These are phyloP conservation scores for Scaptomyza flava DNA, from an alignment of 2,888 invertebrate genomes.

Conservation along the genomic window DNA sequence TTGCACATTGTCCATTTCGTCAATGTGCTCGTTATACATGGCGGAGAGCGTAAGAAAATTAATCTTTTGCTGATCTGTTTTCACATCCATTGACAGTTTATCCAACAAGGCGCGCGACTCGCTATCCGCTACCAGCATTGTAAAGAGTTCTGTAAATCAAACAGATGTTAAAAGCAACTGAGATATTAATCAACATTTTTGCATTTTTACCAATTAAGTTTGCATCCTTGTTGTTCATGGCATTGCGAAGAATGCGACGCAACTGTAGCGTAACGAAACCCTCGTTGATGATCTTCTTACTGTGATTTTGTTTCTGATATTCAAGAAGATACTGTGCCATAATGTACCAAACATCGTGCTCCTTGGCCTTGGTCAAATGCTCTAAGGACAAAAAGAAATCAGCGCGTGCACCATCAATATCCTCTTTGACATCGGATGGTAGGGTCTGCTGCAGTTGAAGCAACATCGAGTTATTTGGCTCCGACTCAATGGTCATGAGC, in stretches of 20 bases:
- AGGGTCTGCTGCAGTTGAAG: conserved; percentile 60
- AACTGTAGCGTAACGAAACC: conserved; percentile 79
- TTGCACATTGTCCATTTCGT: conserved; percentile 72
- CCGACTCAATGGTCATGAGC: conserved; percentile 68
- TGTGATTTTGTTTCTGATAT: conserved; percentile 71
- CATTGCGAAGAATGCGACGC: conserved; percentile 79
- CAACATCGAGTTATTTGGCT: conserved; percentile 65
- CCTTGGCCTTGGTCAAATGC: conserved; percentile 81
- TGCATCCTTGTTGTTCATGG: conserved; percentile 80
- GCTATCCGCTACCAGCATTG: conserved; percentile 78
- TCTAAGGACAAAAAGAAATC: conserved; percentile 81
- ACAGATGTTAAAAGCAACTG: not conserved
- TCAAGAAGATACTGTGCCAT: conserved; percentile 81
- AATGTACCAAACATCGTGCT: conserved; percentile 81
- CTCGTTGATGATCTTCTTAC: conserved; percentile 67
- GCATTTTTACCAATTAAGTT: conserved; percentile 78
- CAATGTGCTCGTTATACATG: conserved; percentile 81
- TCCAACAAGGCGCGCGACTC: conserved; percentile 71
- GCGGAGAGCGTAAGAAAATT: conserved; percentile 82
- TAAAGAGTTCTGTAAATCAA: conserved; percentile 72
- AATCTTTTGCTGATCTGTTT: conserved; percentile 81
- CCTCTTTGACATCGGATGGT: conserved; percentile 43
- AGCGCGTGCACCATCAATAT: conserved; percentile 65
- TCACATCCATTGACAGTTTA: conserved; percentile 78
- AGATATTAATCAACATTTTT: not conserved